Base-by-base conservation (phyloP, 1,140 invertebrate species). In the Panonychus citri region DNA sequence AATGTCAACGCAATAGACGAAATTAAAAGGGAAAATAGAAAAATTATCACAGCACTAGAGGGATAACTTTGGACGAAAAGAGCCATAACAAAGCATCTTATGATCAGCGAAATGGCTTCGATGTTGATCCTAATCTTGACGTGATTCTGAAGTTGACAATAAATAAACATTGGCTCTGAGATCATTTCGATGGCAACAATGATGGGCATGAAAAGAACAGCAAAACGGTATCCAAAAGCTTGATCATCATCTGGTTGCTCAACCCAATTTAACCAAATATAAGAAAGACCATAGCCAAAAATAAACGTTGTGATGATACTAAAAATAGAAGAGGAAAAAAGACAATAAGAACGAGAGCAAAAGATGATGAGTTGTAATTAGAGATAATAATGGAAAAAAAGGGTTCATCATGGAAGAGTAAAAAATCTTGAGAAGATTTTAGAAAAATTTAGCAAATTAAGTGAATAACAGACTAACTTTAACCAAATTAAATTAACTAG, bases 401-500 rank as follows among this genome's bases (percentile, higher is more conserved):
- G n/a, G n/a, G n/a, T n/a, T n/a, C n/a, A n/a, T n/a, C n/a, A n/a
- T n/a, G n/a, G n/a, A n/a, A n/a, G n/a, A n/a, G n/a, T n/a, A n/a
- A n/a, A n/a, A 56, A 56, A 58, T 62, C 57, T 12, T 53, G 30
- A 5, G 30, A 34, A 34, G 30, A 34, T 34, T n/a, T n/a, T n/a
- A n/a, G n/a, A n/a, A n/a, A n/a, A n/a, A n/a, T n/a, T n/a, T n/a
- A n/a, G n/a, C n/a, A n/a, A n/a, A n/a, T n/a, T n/a, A n/a, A n/a
- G n/a, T n/a, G n/a, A n/a, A n/a, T n/a, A n/a, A n/a, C n/a, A 13
- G 53, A 76, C 78, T 76, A 76, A 87, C 83, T 81, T 84, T 58
- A 89, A 71, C 90, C 90, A 96, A 60, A 94, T 77, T 62, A 93
- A 76, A 70, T 96, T 96, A 26, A 95, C 80, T 59, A 93, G 80